A percentile compares a stretch with the other conserved stretches of the same genome.
Conservation (phyloP, 2,888 invertebrate genomes). For the Polyploca ridens region DNA sequence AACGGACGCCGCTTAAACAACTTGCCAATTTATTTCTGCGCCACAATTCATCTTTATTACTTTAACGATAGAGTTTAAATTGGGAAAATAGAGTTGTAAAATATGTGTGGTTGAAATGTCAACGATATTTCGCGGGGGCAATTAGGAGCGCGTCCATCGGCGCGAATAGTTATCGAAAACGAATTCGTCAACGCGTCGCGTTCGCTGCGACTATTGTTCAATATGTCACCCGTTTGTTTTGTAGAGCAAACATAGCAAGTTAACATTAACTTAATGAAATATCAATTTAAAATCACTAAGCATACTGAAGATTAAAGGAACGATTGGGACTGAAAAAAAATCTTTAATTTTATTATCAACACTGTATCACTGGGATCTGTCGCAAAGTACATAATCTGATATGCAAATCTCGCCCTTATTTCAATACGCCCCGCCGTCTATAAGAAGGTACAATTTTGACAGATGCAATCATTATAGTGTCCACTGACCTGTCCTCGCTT, state of each 20-base stretch:
- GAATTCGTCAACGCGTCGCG: conserved; percentile 34
- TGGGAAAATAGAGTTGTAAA: conserved; percentile 17
- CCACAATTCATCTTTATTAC: conserved; percentile 20
- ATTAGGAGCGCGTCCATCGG: conserved; percentile 58
- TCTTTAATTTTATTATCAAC: not conserved
- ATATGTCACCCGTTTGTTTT: not conserved
- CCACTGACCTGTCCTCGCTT: conserved; percentile 58
- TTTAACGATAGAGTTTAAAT: conserved; percentile 16
- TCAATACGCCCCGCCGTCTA: conserved; percentile 18
- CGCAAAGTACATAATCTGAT: not conserved
- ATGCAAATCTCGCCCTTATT: conserved; percentile 17
- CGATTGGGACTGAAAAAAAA: too few species aligned
- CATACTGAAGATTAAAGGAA: not conserved
- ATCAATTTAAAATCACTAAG: too few species aligned
- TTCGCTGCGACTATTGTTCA: not conserved
- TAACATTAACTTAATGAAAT: not conserved
- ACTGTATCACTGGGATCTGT: not conserved
- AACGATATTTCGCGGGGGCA: conserved; percentile 62
- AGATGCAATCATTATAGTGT: conserved; percentile 62
- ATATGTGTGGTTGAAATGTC: conserved; percentile 43
- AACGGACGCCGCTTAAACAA: conserved; percentile 42
- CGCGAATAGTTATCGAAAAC: conserved; percentile 52
- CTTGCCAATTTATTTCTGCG: conserved; percentile 24
- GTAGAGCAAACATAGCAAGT: not conserved
- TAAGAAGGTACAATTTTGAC: conserved; percentile 52